phyloP scores from a whole-genome alignment of 2,888 invertebrate species.

The Biston betularia region DNA sequence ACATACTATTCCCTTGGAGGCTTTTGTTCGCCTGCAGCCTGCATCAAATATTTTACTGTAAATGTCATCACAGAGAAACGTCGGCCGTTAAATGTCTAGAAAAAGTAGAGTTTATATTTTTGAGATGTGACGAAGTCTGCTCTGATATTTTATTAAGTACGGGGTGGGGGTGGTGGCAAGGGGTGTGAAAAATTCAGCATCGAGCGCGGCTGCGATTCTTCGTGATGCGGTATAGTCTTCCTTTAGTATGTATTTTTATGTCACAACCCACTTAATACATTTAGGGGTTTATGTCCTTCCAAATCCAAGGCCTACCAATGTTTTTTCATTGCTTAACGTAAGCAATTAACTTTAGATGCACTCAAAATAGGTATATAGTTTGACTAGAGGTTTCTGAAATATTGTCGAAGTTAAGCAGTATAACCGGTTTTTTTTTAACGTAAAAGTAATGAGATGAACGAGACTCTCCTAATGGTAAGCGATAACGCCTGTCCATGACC shows the following conservation, averaged over 20 bases:
- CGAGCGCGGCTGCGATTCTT: slow-evolving; percentile 57
- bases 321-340: background rate
- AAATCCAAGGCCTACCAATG: slow-evolving; percentile 38
- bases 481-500: too few relatives aligned
- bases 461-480: too few relatives aligned
- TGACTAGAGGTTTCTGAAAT: too few relatives aligned
- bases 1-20: too few relatives aligned
- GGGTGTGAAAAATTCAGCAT: slow-evolving; percentile 75
- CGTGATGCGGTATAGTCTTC: slow-evolving; percentile 60
- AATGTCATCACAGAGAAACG: slow-evolving; percentile 9
- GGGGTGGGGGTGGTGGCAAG: slow-evolving; percentile 53
- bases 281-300: slow-evolving; percentile 47
- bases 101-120: slow-evolving; percentile 49
- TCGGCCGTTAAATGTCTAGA: slow-evolving; percentile 27
- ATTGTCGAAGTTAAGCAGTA: too few relatives aligned
- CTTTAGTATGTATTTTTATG: slow-evolving; percentile 69
- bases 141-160: slow-evolving; percentile 77
- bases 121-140: slow-evolving; percentile 77
- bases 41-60: background rate
- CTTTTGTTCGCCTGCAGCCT: too few relatives aligned
- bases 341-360: too few relatives aligned
- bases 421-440: too few relatives aligned
- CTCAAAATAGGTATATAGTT: too few relatives aligned
- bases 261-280: slow-evolving; percentile 56
- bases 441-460: too few relatives aligned